Conservation (phyloP, 2,888 invertebrate species). For the Chromoteleia sp. region DNA sequence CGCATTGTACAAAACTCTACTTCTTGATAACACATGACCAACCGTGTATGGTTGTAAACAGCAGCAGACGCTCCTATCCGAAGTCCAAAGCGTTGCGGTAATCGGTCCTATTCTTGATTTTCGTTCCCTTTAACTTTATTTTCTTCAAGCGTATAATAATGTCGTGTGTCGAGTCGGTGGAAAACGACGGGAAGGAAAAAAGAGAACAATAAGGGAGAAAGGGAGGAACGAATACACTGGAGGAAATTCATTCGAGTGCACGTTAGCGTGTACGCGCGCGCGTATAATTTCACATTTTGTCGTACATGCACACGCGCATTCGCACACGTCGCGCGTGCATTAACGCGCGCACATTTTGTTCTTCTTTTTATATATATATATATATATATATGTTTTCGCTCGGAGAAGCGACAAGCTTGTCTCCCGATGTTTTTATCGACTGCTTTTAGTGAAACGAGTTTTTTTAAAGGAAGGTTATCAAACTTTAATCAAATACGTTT, state of each 20-base stretch:
- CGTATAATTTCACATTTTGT: neutral
- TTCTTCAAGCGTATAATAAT: conserved; percentile 57
- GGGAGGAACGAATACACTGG: conserved; percentile 46
- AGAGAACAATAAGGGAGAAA: conserved; percentile 35
- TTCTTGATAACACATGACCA: conserved; percentile 61
- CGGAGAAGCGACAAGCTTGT: conserved; percentile 10
- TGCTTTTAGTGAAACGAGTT: conserved; percentile 47
- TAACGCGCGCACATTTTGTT: conserved; percentile 6
- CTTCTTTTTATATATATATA: conserved; percentile 32
- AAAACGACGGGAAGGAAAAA: conserved; percentile 47
- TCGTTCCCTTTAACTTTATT: conserved; percentile 35
- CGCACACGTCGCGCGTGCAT: neutral
- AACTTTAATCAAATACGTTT: conserved; percentile 57
- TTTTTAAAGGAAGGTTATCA: conserved; percentile 35
- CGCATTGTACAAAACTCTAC: conserved; percentile 63
- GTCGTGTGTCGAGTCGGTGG: conserved; percentile 45
- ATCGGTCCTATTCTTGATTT: conserved; percentile 54
- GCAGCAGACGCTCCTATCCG: conserved; percentile 52
- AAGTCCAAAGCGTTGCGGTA: conserved; percentile 46
- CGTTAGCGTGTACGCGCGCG: conserved; percentile 9
- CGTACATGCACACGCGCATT: neutral
- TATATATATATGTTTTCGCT: conserved; percentile 36
- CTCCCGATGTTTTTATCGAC: conserved; percentile 35
- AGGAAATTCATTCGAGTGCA: conserved; percentile 37
- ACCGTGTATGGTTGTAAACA: conserved; percentile 58